Conservation (phyloP, 30 jellyfish, hydroid and myxozoan genomes). For the Aurelia aurita region DNA sequence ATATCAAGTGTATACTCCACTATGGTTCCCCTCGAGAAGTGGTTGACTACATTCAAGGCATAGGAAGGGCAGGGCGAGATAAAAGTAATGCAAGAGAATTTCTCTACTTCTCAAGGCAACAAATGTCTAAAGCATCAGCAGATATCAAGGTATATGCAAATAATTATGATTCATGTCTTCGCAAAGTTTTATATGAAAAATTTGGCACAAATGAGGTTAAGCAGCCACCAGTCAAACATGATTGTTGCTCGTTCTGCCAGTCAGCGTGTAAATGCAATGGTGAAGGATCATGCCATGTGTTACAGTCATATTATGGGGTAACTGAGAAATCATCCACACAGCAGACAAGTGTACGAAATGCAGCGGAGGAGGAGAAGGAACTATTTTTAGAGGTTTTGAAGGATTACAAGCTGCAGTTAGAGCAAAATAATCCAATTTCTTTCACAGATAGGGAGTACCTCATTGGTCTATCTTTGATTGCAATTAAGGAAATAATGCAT, state of each 20-base stretch:
- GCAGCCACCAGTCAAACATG: conserved; percentile 14
- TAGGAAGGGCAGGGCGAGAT: conserved; percentile 48
- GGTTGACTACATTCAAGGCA: conserved; percentile 32
- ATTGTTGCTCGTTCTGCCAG: conserved; percentile 12
- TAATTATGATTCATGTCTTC: not conserved
- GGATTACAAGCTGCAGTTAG: not conserved
- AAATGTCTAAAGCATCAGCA: conserved; percentile 9
- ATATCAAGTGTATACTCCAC: conserved; percentile 3
- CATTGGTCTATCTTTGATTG: conserved; percentile 10
- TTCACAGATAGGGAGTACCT: conserved; percentile 3
- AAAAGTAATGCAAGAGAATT: not conserved
- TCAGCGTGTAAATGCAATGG: conserved; percentile 14
- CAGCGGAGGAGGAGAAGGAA: not conserved
- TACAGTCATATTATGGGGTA: not conserved
- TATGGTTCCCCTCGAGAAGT: conserved; percentile 26
- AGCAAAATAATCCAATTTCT: conserved; percentile 1
- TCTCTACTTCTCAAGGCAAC: conserved; percentile 7
- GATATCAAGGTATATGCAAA: conserved; percentile 26
- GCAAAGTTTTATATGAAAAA: conserved; percentile 3
- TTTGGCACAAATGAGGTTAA: conserved; percentile 14
- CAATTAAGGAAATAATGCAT: not conserved
- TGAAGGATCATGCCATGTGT: conserved; percentile 6
- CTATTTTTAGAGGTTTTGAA: not conserved
- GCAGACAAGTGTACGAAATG: conserved; percentile 10
- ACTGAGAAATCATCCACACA: not conserved